phyloP scores from a whole-genome alignment of 2,113 vertebrate genomes.

The Oncorhynchus clarkii region DNA sequence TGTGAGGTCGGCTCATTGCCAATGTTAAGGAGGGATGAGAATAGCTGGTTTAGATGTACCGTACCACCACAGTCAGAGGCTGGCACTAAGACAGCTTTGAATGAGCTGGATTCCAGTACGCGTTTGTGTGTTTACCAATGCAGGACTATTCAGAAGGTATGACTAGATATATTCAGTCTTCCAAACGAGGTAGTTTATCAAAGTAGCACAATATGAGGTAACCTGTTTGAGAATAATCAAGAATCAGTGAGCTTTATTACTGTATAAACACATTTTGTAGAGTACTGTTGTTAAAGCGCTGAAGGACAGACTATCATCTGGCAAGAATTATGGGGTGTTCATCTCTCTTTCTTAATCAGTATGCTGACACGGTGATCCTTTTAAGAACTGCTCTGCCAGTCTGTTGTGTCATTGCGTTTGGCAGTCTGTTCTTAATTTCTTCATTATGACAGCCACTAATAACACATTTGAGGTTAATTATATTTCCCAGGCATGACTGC shows the following conservation, averaged over 20 bases:
- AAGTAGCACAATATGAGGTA: background rate
- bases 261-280: too few species aligned
- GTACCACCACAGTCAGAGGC: too few species aligned
- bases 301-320: too few species aligned
- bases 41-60: background rate
- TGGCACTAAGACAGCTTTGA: too few species aligned
- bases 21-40: background rate
- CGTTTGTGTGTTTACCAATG: background rate
- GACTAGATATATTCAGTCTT: background rate
- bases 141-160: background rate
- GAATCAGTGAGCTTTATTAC: too few species aligned
- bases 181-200: background rate
- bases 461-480: background rate
- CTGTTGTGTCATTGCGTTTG: background rate
- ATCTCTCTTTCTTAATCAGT: background rate
- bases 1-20: background rate
- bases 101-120: too few species aligned
- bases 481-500: constrained; percentile 1
- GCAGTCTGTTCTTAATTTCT: constrained; percentile 3
- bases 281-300: too few species aligned
- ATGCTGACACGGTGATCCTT: background rate
- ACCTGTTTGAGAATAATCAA: background rate
- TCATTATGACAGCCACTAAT: constrained; percentile 9
- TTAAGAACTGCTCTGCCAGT: background rate
- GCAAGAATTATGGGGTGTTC: too few species aligned